Evolutionary conservation across 1,140 invertebrate genomes (phyloP).

Genomic region (Diachasma alloeum): DNA sequence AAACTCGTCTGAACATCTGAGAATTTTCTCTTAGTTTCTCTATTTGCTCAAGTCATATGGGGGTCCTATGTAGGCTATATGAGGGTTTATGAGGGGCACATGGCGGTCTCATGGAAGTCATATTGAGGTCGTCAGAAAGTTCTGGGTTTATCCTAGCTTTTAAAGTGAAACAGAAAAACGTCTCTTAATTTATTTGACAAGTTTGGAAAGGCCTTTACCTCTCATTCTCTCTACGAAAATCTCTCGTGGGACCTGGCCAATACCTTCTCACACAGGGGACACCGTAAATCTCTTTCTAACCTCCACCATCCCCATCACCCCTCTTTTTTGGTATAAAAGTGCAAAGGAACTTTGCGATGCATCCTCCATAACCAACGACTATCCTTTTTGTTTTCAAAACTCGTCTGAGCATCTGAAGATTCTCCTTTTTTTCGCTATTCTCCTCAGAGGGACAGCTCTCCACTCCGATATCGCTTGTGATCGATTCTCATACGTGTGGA

Average conservation of each 20-base stretch:
- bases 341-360: constrained; percentile 27
- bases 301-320: neutral
- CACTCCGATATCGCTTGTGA: constrained; percentile 7
- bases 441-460: neutral
- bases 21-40: too few relatives aligned
- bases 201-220: constrained; percentile 14
- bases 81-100: too few relatives aligned
- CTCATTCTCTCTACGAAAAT: neutral
- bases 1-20: constrained; percentile 6
- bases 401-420: constrained; percentile 4
- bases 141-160: constrained; percentile 5
- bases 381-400: constrained; percentile 2
- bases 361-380: constrained; percentile 18
- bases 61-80: too few relatives aligned
- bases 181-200: constrained; percentile 39
- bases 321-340: constrained; percentile 22
- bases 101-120: too few relatives aligned
- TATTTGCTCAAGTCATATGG: too few relatives aligned
- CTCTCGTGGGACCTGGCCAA: neutral
- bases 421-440: neutral
- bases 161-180: constrained; percentile 1
- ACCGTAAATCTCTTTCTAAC: neutral
- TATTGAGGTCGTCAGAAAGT: too few relatives aligned
- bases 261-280: constrained; percentile 13
- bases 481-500: constrained; percentile 11